Conservation (phyloP, 2,113 vertebrate genomes). For the Alligator sinensis region DNA sequence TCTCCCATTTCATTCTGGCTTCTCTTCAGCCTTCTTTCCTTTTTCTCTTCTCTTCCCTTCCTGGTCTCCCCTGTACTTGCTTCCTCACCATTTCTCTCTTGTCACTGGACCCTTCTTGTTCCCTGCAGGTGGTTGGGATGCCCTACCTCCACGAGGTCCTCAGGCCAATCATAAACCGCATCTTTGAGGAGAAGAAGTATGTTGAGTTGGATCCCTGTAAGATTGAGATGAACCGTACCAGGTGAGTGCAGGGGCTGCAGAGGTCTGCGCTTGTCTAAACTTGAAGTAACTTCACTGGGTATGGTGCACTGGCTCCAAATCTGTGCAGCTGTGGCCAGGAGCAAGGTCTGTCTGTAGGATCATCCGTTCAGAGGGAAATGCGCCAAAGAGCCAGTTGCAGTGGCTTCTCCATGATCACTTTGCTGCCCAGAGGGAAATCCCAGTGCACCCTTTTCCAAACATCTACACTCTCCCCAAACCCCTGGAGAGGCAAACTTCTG, state of each 20-base stretch:
- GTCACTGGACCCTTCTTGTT: background rate
- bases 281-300: background rate
- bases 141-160: slow-evolving; percentile 90
- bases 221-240: slow-evolving; percentile 87
- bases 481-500: background rate
- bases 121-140: slow-evolving; percentile 89
- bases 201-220: slow-evolving; percentile 92
- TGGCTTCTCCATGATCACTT: background rate
- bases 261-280: background rate
- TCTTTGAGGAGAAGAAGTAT: slow-evolving; percentile 94
- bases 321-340: background rate
- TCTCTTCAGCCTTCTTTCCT: background rate
- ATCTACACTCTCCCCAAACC: background rate
- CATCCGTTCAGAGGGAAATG: background rate
- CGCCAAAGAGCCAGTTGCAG: accelerated
- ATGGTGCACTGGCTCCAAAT: background rate
- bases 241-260: slow-evolving; percentile 64
- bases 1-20: too few species aligned
- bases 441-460: background rate
- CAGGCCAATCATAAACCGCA: slow-evolving; percentile 84
- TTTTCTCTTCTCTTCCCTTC: background rate
- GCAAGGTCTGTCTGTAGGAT: background rate
- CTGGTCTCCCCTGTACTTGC: background rate
- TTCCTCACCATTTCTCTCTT: background rate
- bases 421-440: background rate